Evolutionary conservation across 2,888 invertebrate genomes (phyloP).

Genomic region (Chromoteleia sp.): DNA sequence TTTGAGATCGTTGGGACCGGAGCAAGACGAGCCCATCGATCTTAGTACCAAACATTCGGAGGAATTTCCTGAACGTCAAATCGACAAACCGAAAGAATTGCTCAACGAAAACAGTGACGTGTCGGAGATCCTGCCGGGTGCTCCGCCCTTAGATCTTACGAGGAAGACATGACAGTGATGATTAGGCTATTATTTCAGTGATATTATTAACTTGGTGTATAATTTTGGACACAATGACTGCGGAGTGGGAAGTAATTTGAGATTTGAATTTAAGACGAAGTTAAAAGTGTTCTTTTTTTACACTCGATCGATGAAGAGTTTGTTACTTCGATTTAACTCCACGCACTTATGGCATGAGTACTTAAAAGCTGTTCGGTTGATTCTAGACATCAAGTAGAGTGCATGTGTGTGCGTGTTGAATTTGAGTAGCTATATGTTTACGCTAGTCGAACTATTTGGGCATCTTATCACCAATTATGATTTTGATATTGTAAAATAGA

Average conservation of each 20-base stretch:
- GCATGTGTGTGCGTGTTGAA: slow-evolving; percentile 36
- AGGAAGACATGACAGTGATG: slow-evolving; percentile 81
- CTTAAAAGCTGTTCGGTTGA: not conserved
- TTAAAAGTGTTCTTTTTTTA: slow-evolving; percentile 5
- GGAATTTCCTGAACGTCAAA: slow-evolving; percentile 32
- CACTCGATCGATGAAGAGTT: not conserved
- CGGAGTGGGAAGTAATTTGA: slow-evolving; percentile 17
- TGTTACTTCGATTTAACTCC: slow-evolving; percentile 39
- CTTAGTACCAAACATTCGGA: slow-evolving; percentile 88
- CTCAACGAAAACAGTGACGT: slow-evolving; percentile 74
- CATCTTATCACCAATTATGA: slow-evolving; percentile 54
- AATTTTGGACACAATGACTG: slow-evolving; percentile 15
- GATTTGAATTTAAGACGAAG: slow-evolving; percentile 7
- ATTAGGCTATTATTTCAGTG: slow-evolving; percentile 54
- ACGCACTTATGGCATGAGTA: slow-evolving; percentile 11
- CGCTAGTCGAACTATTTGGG: slow-evolving; percentile 69
- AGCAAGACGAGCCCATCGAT: slow-evolving; percentile 92
- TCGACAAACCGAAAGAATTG: slow-evolving; percentile 64
- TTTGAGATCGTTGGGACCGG: slow-evolving; percentile 82
- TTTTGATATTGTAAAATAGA: slow-evolving; percentile 43
- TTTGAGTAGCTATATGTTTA: slow-evolving; percentile 52
- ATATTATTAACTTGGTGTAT: slow-evolving; percentile 45
- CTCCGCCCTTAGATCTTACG: slow-evolving; percentile 81
- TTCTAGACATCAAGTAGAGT: not conserved
- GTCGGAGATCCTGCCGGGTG: slow-evolving; percentile 73